Conservation (phyloP, 2,113 vertebrate genomes). For the Nothoprocta perdicaria region DNA sequence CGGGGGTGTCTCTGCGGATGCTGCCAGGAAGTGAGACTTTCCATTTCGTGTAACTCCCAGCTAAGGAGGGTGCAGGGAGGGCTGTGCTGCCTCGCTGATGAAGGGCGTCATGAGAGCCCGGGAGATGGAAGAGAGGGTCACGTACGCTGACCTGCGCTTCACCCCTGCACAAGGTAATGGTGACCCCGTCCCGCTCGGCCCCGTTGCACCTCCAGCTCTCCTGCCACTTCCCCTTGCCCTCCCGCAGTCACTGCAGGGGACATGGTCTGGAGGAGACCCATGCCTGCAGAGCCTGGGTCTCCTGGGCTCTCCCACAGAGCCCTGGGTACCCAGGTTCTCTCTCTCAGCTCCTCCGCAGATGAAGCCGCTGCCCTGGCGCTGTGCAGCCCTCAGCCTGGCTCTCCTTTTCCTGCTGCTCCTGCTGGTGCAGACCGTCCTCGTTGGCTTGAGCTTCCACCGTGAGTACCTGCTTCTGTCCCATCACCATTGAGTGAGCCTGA, state of each 20-base stretch:
- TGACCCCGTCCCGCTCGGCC: background rate
- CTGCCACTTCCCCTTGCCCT: background rate
- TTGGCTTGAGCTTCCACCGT: constrained; percentile 26
- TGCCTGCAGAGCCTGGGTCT: background rate
- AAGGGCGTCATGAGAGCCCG: background rate
- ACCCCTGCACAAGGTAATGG: constrained; percentile 10
- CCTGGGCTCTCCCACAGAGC: background rate
- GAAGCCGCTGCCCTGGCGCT: background rate
- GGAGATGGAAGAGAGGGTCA: constrained; percentile 33
- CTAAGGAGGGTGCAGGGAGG: background rate
- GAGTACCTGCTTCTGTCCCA: background rate
- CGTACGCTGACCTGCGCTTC: background rate
- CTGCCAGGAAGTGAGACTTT: constrained; percentile 20
- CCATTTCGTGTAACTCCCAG: background rate
- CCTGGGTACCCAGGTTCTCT: rapidly evolving
- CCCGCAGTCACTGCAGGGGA: background rate
- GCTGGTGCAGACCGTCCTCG: constrained; percentile 1
- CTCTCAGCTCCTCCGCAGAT: constrained; percentile 1
- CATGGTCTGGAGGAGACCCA: background rate
- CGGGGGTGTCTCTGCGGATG: constrained; percentile 15
- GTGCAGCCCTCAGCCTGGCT: constrained; percentile 5
- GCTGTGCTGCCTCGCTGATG: rapidly evolving
- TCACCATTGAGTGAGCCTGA: background rate
- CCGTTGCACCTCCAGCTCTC: background rate
- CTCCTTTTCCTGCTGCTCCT: constrained; percentile 27